phyloP scores from a whole-genome alignment of 64 coral and sea anemone genomes.

The Stichodactyla helianthus region DNA sequence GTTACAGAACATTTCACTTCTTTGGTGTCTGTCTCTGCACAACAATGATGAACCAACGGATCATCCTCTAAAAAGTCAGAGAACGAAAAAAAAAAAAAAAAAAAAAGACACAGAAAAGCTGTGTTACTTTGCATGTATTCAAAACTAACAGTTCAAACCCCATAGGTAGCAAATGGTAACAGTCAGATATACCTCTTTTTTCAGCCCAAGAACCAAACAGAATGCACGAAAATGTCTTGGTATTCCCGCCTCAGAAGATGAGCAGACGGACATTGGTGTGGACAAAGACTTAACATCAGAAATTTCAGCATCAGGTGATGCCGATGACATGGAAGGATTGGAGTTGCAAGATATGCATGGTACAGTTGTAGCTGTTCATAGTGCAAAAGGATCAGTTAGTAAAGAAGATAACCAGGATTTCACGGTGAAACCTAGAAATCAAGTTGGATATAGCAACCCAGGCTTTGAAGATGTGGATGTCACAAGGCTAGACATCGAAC shows the following conservation, averaged over 20 bases:
- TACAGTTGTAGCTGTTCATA: neutral
- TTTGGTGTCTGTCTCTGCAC: too few relatives aligned
- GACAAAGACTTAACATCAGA: neutral
- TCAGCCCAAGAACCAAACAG: neutral
- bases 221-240: neutral
- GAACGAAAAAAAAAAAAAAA: too few relatives aligned
- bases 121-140: too few relatives aligned
- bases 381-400: neutral
- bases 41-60: too few relatives aligned
- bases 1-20: neutral
- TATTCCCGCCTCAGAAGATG: neutral
- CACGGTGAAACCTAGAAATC: neutral
- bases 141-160: too few relatives aligned
- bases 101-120: too few relatives aligned
- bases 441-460: neutral
- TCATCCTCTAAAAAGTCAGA: too few relatives aligned
- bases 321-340: neutral
- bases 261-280: neutral
- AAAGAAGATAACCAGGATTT: neutral
- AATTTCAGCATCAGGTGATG: neutral
- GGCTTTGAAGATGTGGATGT: neutral
- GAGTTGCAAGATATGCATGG: neutral
- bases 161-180: too few relatives aligned
- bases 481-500: neutral
- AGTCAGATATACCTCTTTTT: neutral